Base-by-base conservation (phyloP, 2,888 invertebrate species). In the Andrena camellia region DNA sequence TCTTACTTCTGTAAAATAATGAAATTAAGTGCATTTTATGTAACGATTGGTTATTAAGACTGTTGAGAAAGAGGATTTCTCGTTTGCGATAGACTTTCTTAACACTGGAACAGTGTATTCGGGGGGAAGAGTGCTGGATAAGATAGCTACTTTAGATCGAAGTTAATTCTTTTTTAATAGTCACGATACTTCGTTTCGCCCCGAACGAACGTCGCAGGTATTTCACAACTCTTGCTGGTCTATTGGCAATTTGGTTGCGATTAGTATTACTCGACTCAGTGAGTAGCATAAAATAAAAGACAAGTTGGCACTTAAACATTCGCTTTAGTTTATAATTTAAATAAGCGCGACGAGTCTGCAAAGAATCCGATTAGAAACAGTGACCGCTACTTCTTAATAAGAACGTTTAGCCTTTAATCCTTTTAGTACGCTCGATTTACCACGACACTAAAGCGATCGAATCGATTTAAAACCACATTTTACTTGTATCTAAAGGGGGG, bases 61-160 rank as follows among this genome's bases (percentile, higher is more conserved):
- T 86, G 87, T 86, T 86, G 84, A 88, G 83, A 90, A 84, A 84
- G 63, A 62, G 50, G 59, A 76, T 86, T 89, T 89, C 88, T 87
- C 82, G 29, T 87, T 86, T 79, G 82, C 69, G 77, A 69, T 83
- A 85, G 81, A 84, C 73, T 85, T 89, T 83, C 72, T 85, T 80
- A 81, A 79, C 83, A 76, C 76, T 60, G 63, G 81, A 82, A 81
- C 33, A 68, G 75, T 80, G 76, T 73, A 52, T 78, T 50, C 63
- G 57, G 83, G 78, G 76, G 79, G 83, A 89, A 87, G 85, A 84
- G 86, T 89, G 89, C 89, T 84, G 85, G 87, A 89, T 85, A 59
- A 80, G 33, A 23, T 84, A 84, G 20, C 20, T 57, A 57, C 26
- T 68, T 80, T 23, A 50, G 17, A 48, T 29, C 8, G 3, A 26